These are phyloP conservation scores for Malacoraja senta DNA, from an alignment of 2,797 vertebrate genomes.

Conservation along the genomic window DNA sequence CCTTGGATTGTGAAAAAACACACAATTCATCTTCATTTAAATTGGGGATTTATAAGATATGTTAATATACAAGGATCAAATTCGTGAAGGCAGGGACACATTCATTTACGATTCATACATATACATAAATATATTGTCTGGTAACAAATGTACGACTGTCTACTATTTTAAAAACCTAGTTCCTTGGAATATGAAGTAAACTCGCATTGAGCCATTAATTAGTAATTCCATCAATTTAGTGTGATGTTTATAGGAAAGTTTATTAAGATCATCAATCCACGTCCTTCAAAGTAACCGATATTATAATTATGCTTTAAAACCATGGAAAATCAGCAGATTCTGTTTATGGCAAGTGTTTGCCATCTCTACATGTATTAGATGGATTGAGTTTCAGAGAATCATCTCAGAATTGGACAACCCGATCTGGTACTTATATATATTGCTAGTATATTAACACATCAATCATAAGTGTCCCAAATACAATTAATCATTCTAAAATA, in stretches of 20 bases:
- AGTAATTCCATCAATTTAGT: neutral
- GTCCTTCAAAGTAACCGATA: neutral
- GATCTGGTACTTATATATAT: neutral
- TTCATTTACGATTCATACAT: neutral
- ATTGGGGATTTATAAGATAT: neutral
- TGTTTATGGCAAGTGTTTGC: neutral
- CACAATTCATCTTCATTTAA: neutral
- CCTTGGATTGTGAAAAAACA: neutral
- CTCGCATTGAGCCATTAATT: neutral
- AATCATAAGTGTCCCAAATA: neutral
- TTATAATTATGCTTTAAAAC: neutral
- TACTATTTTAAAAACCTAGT: neutral
- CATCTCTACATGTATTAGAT: neutral
- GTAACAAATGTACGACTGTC: neutral
- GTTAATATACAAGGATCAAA: neutral
- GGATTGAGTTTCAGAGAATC: neutral
- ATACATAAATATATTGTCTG: neutral
- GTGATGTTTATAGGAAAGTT: neutral
- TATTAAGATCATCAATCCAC: neutral
- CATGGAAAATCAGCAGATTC: neutral
- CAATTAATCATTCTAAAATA: neutral
- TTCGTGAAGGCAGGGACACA: neutral
- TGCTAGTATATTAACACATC: neutral
- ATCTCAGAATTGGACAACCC: neutral
- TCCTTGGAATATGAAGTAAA: neutral